phyloP scores from a whole-genome alignment of 2,888 invertebrate genomes.

The Ommatoiulus sabulosus region DNA sequence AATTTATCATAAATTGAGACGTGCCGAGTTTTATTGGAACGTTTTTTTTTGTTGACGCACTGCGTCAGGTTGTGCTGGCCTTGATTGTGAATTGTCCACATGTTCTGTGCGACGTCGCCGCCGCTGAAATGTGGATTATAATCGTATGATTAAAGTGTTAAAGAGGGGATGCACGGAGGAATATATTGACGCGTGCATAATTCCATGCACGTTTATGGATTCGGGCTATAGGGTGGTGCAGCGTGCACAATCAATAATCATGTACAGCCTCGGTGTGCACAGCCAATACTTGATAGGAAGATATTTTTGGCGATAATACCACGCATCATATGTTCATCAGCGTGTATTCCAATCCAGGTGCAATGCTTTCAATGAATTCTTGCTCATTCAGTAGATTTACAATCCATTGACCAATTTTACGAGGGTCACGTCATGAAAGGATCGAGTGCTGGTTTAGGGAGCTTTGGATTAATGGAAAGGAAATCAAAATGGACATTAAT shows the following conservation, averaged over 20 bases:
- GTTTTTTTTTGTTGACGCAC: neutral
- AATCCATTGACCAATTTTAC: neutral
- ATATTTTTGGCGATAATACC: neutral
- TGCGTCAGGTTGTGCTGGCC: neutral
- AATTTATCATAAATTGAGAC: neutral
- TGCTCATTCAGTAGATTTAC: neutral
- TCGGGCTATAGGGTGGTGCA: neutral
- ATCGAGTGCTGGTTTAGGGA: neutral
- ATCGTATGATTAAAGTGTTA: conserved; percentile 34
- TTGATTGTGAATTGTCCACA: neutral
- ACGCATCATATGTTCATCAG: neutral
- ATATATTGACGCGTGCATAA: neutral
- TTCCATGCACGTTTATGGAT: conserved; percentile 34
- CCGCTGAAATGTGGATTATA: neutral
- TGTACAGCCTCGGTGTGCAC: neutral
- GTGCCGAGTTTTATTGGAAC: neutral
- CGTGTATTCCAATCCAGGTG: neutral
- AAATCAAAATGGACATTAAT: too few species aligned
- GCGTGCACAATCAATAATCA: conserved; percentile 2
- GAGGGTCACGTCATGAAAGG: neutral
- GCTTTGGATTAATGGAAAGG: neutral
- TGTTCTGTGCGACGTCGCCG: neutral
- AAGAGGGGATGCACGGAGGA: neutral
- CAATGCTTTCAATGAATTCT: neutral
- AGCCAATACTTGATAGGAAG: neutral